phyloP scores from a whole-genome alignment of 2,113 vertebrate genomes.

The Odontophorus gujanensis region DNA sequence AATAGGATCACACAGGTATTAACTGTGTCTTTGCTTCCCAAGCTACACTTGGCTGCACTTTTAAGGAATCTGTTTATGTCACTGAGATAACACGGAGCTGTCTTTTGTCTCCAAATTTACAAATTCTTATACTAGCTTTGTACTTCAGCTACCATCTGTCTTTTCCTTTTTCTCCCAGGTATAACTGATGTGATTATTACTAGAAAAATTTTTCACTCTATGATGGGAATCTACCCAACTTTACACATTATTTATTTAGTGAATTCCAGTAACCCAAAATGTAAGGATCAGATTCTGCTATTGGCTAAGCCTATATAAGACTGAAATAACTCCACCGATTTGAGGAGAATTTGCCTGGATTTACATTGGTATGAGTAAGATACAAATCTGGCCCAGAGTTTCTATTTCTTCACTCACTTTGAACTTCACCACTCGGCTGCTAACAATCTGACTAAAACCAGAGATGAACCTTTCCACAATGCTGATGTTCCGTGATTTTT shows the following conservation, averaged over 20 bases:
- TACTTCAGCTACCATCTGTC: neutral
- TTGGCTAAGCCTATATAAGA: neutral
- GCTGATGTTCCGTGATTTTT: neutral
- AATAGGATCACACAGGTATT: neutral
- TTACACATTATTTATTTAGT: conserved; percentile 26
- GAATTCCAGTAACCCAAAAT: conserved; percentile 31
- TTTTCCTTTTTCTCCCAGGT: neutral
- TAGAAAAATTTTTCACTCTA: conserved; percentile 9
- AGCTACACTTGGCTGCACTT: neutral
- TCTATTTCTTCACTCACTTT: neutral
- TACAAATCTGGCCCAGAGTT: neutral
- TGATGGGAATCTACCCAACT: conserved; percentile 33
- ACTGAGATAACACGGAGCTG: neutral
- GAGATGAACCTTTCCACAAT: neutral
- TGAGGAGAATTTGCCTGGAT: conserved; percentile 19
- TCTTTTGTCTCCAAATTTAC: conserved; percentile 22
- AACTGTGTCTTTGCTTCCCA: neutral
- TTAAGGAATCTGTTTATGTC: neutral
- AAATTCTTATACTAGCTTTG: neutral
- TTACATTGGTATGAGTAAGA: conserved; percentile 16
- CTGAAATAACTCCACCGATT: conserved; percentile 4
- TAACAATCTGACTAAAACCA: neutral
- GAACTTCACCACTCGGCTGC: neutral
- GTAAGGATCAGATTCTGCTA: conserved; percentile 24
- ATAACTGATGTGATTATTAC: neutral